phyloP scores from a whole-genome alignment of 1,140 invertebrate species.

The Drosophila chauvacae region DNA sequence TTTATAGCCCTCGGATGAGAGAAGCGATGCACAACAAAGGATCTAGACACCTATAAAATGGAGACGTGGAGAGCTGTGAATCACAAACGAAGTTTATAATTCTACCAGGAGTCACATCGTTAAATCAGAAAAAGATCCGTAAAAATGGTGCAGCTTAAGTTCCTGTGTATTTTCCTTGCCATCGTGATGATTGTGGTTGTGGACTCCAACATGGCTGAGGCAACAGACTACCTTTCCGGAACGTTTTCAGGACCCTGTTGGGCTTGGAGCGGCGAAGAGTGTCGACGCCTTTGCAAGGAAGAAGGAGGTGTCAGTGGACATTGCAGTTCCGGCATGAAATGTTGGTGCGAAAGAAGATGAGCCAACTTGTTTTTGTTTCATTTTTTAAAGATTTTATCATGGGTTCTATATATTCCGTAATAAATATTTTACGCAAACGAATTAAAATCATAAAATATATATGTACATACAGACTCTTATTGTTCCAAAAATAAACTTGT shows the following conservation, averaged over 20 bases:
- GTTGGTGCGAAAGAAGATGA: constrained; percentile 21
- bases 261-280: constrained; percentile 11
- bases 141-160: constrained; percentile 20
- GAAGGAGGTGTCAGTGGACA: constrained; percentile 19
- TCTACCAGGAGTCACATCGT: background rate
- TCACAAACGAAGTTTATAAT: background rate
- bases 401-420: too few relatives aligned
- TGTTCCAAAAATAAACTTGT: too few relatives aligned
- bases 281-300: constrained; percentile 9
- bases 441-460: too few relatives aligned
- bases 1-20: too few relatives aligned
- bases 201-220: background rate
- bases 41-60: background rate
- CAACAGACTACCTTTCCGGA: background rate
- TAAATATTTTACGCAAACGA: too few relatives aligned
- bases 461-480: too few relatives aligned
- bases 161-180: background rate
- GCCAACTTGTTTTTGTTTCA: background rate
- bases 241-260: constrained; percentile 1
- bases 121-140: background rate
- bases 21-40: too few relatives aligned
- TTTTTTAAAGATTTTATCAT: too few relatives aligned
- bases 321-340: constrained; percentile 12
- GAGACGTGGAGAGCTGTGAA: background rate
- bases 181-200: constrained; percentile 1